Evolutionary conservation across 2,888 invertebrate species (phyloP).

Genomic region (Polyommatus iphigenia): DNA sequence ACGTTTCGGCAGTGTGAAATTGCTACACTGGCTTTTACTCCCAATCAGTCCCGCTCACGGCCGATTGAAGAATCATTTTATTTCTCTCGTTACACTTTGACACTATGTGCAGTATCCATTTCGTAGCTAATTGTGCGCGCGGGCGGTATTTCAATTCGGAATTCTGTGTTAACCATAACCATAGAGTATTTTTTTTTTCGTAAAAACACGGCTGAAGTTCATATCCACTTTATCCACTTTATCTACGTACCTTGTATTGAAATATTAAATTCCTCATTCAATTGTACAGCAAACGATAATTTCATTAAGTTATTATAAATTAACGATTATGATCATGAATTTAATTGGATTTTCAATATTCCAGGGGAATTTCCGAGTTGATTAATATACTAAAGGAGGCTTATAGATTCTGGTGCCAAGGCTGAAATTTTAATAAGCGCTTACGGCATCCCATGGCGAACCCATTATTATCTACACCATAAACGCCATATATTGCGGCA

Average conservation of each 20-base stretch:
- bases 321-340: background rate
- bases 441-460: slow-evolving; percentile 15
- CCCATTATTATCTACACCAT: slow-evolving; percentile 8
- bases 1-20: background rate
- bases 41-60: slow-evolving; percentile 46
- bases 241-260: background rate
- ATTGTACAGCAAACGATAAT: background rate
- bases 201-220: background rate
- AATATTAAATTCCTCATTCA: background rate
- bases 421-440: slow-evolving; percentile 25
- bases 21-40: slow-evolving; percentile 35
- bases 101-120: slow-evolving; percentile 31
- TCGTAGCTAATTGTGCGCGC: slow-evolving; percentile 19
- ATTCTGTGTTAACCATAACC: background rate
- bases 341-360: slow-evolving; percentile 15
- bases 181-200: slow-evolving; percentile 6
- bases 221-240: background rate
- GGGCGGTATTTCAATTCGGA: slow-evolving; percentile 15
- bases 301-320: background rate
- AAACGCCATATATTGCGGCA: background rate
- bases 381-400: background rate
- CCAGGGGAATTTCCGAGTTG: background rate
- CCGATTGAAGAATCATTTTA: slow-evolving; percentile 46
- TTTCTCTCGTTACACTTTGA: slow-evolving; percentile 42
- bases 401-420: slow-evolving; percentile 7